phyloP scores from a whole-genome alignment of 1,140 invertebrate species.

The Sinonovacula constricta region DNA sequence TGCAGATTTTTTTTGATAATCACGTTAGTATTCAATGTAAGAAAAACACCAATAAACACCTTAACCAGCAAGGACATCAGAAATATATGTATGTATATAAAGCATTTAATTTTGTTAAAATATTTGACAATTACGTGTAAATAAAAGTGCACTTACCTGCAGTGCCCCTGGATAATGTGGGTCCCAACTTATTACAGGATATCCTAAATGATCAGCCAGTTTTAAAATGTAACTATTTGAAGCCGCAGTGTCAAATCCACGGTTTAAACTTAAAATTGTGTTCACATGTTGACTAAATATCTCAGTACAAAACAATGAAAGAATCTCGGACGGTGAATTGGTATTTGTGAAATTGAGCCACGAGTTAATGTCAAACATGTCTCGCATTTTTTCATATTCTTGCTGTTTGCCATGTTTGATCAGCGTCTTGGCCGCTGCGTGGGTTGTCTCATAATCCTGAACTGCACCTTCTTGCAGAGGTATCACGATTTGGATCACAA shows the following conservation, averaged over 20 bases:
- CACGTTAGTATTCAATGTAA: too few species aligned
- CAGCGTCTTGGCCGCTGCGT: constrained; percentile 1
- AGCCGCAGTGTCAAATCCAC: constrained; percentile 17
- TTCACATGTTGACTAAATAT: constrained; percentile 42
- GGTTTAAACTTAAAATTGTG: constrained; percentile 33
- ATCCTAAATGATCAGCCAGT: constrained; percentile 38
- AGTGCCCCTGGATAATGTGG: constrained; percentile 41
- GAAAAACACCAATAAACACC: too few species aligned
- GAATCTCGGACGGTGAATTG: constrained; percentile 31
- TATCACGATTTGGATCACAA: constrained; percentile 36
- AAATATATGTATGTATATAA: too few species aligned
- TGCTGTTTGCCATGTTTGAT: constrained; percentile 37
- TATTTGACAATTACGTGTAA: too few species aligned
- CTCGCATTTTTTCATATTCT: constrained; percentile 17
- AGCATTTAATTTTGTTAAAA: too few species aligned
- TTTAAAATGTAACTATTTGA: constrained; percentile 47
- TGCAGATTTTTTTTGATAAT: too few species aligned
- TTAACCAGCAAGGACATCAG: too few species aligned
- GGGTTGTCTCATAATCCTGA: constrained; percentile 8
- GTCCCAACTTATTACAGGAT: constrained; percentile 52
- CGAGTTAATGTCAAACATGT: constrained; percentile 16
- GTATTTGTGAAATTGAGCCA: constrained; percentile 39
- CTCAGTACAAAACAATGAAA: constrained; percentile 37
- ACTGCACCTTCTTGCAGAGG: constrained; percentile 9
- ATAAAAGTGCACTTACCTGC: constrained; percentile 24